Conservation (phyloP, 1,140 invertebrate species). For the Drosophila erecta region DNA sequence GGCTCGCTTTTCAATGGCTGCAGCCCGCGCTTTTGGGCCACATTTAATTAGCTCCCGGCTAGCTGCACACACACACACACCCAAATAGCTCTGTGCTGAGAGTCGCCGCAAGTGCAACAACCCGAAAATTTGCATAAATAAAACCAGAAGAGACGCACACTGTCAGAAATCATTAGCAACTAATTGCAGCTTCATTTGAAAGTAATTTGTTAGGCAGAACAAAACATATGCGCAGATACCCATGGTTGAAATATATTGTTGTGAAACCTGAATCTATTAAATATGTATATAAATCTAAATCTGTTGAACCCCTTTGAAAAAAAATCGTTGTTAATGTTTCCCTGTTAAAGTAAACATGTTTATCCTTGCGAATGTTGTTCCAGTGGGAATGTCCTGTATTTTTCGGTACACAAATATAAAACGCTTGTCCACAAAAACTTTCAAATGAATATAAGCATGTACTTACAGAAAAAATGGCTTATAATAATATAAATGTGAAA, state of each 20-base stretch:
- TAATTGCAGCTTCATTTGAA: no score
- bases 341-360: not conserved
- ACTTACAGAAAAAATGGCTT: not conserved
- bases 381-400: not conserved
- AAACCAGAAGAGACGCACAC: constrained; percentile 23
- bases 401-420: not conserved
- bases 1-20: constrained; percentile 61
- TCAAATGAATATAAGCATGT: not conserved
- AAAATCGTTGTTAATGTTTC: not conserved
- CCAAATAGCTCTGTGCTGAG: constrained; percentile 11
- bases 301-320: not conserved
- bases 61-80: not conserved
- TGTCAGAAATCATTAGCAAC: not conserved
- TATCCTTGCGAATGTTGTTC: not conserved
- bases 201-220: no score
- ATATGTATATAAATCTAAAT: no score
- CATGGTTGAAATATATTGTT: no score
- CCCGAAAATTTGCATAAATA: constrained; percentile 72
- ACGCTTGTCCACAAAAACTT: not conserved
- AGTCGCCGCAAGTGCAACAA: constrained; percentile 76
- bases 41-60: constrained; percentile 72
- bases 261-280: no score
- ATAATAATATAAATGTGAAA: not conserved
- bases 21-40: constrained; percentile 46
- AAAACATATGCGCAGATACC: no score